A percentile compares a stretch with the other conserved stretches of the same genome.
Conservation (phyloP, 2,113 vertebrate species). For the Forbesichthys papilliferus region DNA sequence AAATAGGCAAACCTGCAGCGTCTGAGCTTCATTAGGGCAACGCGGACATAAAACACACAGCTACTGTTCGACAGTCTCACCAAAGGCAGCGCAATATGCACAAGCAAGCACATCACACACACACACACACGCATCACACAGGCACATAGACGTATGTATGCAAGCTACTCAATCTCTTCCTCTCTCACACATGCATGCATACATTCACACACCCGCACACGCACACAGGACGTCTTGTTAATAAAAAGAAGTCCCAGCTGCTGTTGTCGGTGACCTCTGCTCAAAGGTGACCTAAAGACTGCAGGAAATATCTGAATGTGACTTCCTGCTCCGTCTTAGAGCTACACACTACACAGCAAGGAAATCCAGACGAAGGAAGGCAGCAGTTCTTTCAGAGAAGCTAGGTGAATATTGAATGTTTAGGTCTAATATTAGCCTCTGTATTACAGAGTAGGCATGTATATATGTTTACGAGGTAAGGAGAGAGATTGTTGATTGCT, state of each 20-base stretch:
- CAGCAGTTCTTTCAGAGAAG: slow-evolving; percentile 9
- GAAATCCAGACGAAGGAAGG: slow-evolving; percentile 29
- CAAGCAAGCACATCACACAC: not conserved
- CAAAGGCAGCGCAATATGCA: slow-evolving; percentile 9
- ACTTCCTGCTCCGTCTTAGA: slow-evolving; percentile 55
- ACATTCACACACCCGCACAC: slow-evolving; percentile 3
- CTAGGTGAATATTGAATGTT: not conserved
- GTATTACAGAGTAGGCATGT: too few species aligned
- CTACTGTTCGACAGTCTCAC: slow-evolving; percentile 1
- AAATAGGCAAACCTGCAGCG: slow-evolving; percentile 36
- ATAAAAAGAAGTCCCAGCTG: slow-evolving; percentile 12
- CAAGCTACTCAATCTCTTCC: not conserved
- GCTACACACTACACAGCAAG: slow-evolving; percentile 45
- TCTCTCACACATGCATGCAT: not conserved
- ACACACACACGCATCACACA: not conserved
- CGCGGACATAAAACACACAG: not conserved
- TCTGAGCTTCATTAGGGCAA: slow-evolving; percentile 60
- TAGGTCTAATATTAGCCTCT: too few species aligned
- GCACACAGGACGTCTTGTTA: not conserved
- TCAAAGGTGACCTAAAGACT: slow-evolving; percentile 43
- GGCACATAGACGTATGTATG: not conserved
- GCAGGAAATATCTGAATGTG: slow-evolving; percentile 65
- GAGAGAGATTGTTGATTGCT: not conserved
- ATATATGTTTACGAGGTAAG: too few species aligned
- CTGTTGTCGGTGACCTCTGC: slow-evolving; percentile 42